phyloP scores from a whole-genome alignment of 53 echinoderm and acorn worm genomes.

The Echinarachnius parma region DNA sequence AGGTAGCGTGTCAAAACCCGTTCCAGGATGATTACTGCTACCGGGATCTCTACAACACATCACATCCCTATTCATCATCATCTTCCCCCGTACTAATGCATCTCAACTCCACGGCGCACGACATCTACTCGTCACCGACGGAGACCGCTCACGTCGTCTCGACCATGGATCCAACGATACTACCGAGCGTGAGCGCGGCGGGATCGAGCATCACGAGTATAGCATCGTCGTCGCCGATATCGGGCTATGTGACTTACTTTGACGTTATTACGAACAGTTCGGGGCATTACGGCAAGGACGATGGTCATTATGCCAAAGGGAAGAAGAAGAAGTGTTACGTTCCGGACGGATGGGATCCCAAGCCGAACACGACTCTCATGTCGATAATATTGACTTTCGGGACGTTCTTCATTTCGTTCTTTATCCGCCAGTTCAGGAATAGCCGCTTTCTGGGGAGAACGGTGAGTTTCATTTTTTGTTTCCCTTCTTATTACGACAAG shows the following conservation, averaged over 20 bases:
- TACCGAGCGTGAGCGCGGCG: background rate
- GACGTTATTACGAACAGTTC: conserved; percentile 5
- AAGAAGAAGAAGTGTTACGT: conserved; percentile 36
- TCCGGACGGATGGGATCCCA: conserved; percentile 55
- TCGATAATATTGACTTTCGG: conserved; percentile 91
- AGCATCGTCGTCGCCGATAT: background rate
- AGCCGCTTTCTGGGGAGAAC: conserved; percentile 87
- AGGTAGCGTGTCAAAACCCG: conserved; percentile 41
- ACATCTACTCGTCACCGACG: conserved; percentile 8
- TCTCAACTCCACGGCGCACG: background rate
- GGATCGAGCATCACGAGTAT: background rate
- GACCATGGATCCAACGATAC: background rate
- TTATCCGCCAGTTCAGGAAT: conserved; percentile 73
- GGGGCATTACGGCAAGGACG: background rate
- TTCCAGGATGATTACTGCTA: conserved; percentile 38
- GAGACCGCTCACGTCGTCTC: background rate
- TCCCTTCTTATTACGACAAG: too few species aligned
- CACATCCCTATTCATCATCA: background rate
- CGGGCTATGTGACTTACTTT: background rate
- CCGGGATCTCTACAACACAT: background rate
- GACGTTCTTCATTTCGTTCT: conserved; percentile 90
- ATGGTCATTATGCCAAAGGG: background rate
- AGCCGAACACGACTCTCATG: conserved; percentile 88
- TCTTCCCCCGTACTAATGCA: background rate
- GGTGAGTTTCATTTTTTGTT: conserved; percentile 44